These are phyloP conservation scores for Ceratosolen fusciceps DNA, from an alignment of 1,140 invertebrate species.

Conservation along the genomic window DNA sequence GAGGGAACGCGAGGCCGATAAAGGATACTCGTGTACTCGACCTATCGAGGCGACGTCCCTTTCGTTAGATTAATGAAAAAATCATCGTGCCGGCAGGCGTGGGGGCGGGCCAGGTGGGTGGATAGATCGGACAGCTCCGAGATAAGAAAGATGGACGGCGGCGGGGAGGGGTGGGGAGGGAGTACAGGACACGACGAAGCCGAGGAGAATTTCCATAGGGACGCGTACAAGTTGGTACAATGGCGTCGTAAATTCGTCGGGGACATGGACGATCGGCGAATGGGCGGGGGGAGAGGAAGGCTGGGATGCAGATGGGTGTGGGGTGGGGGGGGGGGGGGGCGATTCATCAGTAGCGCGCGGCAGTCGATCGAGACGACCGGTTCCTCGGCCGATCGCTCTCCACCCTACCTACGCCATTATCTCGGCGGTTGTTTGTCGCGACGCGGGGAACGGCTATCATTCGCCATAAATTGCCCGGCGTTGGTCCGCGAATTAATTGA, in stretches of 20 bases:
- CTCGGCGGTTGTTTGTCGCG: conserved; percentile 33
- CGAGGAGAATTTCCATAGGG: neutral
- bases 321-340: too few species aligned
- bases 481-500: conserved; percentile 41
- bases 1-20: too few species aligned
- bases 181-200: neutral
- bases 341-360: neutral
- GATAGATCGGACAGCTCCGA: too few species aligned
- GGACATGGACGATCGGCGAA: neutral
- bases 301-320: too few species aligned
- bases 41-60: too few species aligned
- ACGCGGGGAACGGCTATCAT: conserved; percentile 26
- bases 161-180: neutral
- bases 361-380: neutral
- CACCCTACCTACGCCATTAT: neutral
- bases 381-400: neutral
- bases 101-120: too few species aligned
- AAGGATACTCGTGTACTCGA: too few species aligned
- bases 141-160: neutral
- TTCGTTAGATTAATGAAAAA: too few species aligned
- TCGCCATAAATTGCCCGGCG: conserved; percentile 26
- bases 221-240: neutral
- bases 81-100: too few species aligned
- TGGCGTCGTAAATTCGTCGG: neutral
- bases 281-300: too few species aligned